Base-by-base conservation (phyloP, 2,113 vertebrate species). In the Osmerus eperlanus region DNA sequence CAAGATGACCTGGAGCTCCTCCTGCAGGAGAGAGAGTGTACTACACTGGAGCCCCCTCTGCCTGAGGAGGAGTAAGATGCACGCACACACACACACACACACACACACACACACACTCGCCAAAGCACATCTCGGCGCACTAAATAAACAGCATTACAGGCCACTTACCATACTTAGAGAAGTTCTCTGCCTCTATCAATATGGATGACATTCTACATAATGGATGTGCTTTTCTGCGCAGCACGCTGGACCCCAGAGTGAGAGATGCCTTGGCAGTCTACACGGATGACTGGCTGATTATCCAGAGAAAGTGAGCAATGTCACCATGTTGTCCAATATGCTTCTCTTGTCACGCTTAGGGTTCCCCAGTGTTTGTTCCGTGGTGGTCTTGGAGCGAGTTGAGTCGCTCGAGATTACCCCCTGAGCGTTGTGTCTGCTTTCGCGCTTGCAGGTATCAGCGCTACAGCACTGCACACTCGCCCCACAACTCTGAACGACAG, bases 251-350 rank as follows among this genome's bases (percentile, higher is more conserved):
- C 72, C 86, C 92, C 58, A 91, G 94, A 77, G 95, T 93, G 79
- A 90, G 94, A 77, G 95, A 95, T 14, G 94, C 94, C 0, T 85
- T 97, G 73, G 91, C 92, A 21, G 93, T 94, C 87, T 97, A 97
- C 86, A 94, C 92, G 0, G 94, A 97, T 70, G 91, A 97, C 86
- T 97, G 96, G 96, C 90, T 96, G 73, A 90, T 96, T 47, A 93
- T 95, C 70, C 92, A 92, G 41, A 92, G 95, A 82, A 97, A 93
- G 96, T 96, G 85, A 83, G 94, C 90, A 65, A 56, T 54, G 55
- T 72, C 74, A 55, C 32, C 54, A 1, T 25, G 16, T 4, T 41
- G 47, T 19, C 18, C 14, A 67, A 47, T 8, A 9, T 7, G 41
- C 41, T 2, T 47, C 41, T 47, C 41, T 47, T 47, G 41, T 47